These are phyloP conservation scores for Mimas tiliae DNA, from an alignment of 2,888 invertebrate species.

Conservation along the genomic window DNA sequence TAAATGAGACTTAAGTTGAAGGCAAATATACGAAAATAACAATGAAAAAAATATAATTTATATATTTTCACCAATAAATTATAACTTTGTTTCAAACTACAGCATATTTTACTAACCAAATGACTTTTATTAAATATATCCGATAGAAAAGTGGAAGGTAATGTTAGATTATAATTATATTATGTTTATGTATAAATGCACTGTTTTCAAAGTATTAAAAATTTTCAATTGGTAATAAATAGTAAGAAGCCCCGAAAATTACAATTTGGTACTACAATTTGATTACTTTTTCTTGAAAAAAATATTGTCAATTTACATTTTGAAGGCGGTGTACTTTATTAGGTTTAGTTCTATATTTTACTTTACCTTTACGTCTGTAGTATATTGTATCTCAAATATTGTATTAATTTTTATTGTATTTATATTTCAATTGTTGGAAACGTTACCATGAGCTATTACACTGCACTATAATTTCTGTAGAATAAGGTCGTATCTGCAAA, in stretches of 20 bases:
- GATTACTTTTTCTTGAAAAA: background rate
- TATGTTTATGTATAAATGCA: conserved; percentile 28
- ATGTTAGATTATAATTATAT: conserved; percentile 29
- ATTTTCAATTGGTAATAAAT: no score
- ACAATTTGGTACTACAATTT: no score
- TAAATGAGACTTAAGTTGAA: no score
- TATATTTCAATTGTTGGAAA: background rate
- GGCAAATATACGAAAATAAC: no score
- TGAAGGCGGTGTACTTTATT: background rate
- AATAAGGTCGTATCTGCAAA: background rate
- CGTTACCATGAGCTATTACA: background rate
- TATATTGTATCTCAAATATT: conserved; percentile 9
- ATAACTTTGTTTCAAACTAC: background rate
- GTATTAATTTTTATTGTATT: background rate
- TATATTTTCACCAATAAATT: no score
- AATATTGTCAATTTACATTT: background rate
- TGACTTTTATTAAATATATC: conserved; percentile 21
- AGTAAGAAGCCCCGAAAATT: background rate
- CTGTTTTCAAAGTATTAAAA: background rate
- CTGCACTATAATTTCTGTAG: no score
- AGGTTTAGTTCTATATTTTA: background rate
- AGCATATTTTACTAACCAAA: conserved; percentile 20
- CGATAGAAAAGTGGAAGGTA: conserved; percentile 32
- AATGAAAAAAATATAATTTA: no score
- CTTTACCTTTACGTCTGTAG: background rate